Conservation (phyloP, 2,113 vertebrate species). For the Anhinga anhinga region DNA sequence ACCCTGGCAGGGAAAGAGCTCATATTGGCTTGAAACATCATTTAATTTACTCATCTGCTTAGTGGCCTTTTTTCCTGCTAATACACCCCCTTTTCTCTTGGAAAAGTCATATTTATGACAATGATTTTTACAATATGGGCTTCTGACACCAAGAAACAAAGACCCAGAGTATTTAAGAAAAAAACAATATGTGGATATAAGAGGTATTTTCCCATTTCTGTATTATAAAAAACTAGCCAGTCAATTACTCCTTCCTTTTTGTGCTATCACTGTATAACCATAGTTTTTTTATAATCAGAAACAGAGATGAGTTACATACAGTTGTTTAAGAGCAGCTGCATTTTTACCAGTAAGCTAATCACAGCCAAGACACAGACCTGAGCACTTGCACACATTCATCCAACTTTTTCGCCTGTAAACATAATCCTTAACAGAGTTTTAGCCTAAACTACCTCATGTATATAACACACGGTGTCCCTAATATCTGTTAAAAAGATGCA, state of each 20-base stretch:
- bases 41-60: neutral
- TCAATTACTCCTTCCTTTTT: neutral
- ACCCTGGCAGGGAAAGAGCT: neutral
- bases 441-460: neutral
- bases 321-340: neutral
- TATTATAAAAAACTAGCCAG: neutral
- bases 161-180: neutral
- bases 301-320: neutral
- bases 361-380: neutral
- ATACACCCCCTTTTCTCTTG: rapidly evolving
- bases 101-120: neutral
- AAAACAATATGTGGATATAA: neutral
- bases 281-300: neutral
- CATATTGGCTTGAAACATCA: neutral
- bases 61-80: neutral
- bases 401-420: neutral
- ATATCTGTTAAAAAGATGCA: neutral
- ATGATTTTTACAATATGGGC: neutral
- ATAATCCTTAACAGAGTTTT: neutral
- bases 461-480: neutral
- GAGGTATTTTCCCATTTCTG: neutral
- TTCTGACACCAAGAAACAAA: neutral
- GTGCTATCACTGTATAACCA: neutral
- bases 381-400: neutral
- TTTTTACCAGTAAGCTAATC: neutral